Conservation (phyloP, 2,888 invertebrate genomes). For the Heliconius hortense region DNA sequence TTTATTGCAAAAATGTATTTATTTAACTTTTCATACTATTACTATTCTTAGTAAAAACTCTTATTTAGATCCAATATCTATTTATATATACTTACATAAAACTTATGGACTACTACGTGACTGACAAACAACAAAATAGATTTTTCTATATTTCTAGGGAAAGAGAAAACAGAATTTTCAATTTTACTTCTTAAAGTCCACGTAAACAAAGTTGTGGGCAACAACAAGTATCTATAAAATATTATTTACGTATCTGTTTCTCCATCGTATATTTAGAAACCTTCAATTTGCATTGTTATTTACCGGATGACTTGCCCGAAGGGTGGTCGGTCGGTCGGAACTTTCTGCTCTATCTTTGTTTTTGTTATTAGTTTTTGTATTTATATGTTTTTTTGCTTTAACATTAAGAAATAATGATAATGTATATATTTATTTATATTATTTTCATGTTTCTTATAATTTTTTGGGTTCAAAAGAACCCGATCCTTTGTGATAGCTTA, state of each 20-base stretch:
- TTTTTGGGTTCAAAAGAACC: too few species aligned
- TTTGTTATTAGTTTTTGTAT: slow-evolving; percentile 22
- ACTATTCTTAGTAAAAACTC: too few species aligned
- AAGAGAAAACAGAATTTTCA: too few species aligned
- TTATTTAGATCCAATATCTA: too few species aligned
- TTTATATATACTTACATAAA: too few species aligned
- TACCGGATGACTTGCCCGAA: slow-evolving; percentile 42
- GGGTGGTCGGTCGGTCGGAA: slow-evolving; percentile 43
- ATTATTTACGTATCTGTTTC: slow-evolving; percentile 12
- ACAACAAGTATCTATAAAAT: not conserved
- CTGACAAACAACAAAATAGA: too few species aligned
- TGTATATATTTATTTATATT: not conserved
- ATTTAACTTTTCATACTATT: too few species aligned
- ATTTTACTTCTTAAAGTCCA: too few species aligned
- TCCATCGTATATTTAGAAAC: slow-evolving; percentile 31
- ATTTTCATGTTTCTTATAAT: not conserved
- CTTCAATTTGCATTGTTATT: slow-evolving; percentile 46
- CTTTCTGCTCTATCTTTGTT: slow-evolving; percentile 35
- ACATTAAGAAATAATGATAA: not conserved
- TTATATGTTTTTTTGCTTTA: not conserved
- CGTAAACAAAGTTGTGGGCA: not conserved
- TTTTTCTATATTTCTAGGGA: too few species aligned
- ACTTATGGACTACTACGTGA: too few species aligned
- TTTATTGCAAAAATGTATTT: too few species aligned
- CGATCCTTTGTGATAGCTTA: too few species aligned